These are phyloP conservation scores for Hermaeophaga mercurialis DNA, from an alignment of 2,888 invertebrate species.

Conservation along the genomic window DNA sequence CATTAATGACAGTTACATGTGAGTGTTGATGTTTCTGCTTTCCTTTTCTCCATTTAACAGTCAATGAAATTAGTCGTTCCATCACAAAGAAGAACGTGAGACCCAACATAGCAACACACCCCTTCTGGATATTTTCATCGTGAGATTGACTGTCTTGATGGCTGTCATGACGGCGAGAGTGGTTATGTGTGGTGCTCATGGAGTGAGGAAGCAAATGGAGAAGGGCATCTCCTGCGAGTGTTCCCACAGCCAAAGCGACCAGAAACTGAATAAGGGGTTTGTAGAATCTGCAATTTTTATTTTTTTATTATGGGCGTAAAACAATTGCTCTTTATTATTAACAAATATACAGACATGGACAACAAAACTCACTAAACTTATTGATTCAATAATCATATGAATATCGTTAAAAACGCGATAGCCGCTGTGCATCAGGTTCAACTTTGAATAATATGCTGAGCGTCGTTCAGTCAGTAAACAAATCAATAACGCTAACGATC, in stretches of 20 bases:
- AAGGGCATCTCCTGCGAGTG: slow-evolving; percentile 82
- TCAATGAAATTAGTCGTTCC: slow-evolving; percentile 79
- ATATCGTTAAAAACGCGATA: no score
- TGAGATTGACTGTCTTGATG: slow-evolving; percentile 59
- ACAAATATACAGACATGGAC: no score
- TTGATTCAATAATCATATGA: no score
- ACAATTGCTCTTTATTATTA: no score
- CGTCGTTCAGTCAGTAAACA: no score
- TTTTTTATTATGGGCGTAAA: no score
- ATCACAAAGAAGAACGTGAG: slow-evolving; percentile 89
- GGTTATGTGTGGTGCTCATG: slow-evolving; percentile 53
- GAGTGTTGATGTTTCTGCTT: slow-evolving; percentile 58
- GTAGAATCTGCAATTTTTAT: slow-evolving; percentile 74
- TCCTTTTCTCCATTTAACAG: slow-evolving; percentile 80
- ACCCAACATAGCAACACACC: slow-evolving; percentile 80
- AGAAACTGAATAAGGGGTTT: slow-evolving; percentile 89
- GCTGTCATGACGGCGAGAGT: slow-evolving; percentile 45
- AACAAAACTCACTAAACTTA: no score
- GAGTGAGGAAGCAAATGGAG: slow-evolving; percentile 92
- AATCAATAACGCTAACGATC: no score
- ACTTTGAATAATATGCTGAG: no score
- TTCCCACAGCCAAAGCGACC: slow-evolving; percentile 86
- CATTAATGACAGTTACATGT: slow-evolving; percentile 70
- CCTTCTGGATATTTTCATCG: slow-evolving; percentile 81
- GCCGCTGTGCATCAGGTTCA: no score